Conservation (phyloP, 2,888 invertebrate genomes). For the Meiosimyza platycephala region DNA sequence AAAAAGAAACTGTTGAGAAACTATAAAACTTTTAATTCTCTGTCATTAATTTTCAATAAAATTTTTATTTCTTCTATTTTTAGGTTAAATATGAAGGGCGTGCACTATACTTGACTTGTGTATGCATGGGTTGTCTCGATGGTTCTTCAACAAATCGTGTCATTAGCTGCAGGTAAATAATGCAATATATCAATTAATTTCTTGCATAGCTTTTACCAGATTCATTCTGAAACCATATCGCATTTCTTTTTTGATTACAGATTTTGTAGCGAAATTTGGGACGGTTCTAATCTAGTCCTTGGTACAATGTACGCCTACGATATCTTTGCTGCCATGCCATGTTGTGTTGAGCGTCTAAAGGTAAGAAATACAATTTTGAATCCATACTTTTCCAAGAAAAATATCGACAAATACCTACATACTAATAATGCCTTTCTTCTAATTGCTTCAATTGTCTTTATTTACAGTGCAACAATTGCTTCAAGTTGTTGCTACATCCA, state of each 20-base stretch:
- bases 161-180: slow-evolving; percentile 77
- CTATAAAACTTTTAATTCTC: slow-evolving; percentile 13
- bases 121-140: slow-evolving; percentile 95
- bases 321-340: slow-evolving; percentile 96
- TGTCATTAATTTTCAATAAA: slow-evolving; percentile 9
- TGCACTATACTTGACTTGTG: slow-evolving; percentile 90
- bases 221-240: too few species aligned
- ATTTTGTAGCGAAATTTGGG: slow-evolving; percentile 89
- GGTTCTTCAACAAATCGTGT: slow-evolving; percentile 80
- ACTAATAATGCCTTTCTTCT: too few species aligned
- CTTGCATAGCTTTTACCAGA: too few species aligned
- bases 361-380: slow-evolving; percentile 68
- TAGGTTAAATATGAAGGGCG: slow-evolving; percentile 93
- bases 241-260: slow-evolving; percentile 47
- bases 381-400: too few species aligned
- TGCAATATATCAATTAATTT: too few species aligned
- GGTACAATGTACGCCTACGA: slow-evolving; percentile 99
- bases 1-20: too few species aligned
- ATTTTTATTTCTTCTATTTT: slow-evolving; percentile 49
- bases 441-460: slow-evolving; percentile 13
- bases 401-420: too few species aligned
- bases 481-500: slow-evolving; percentile 86
- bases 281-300: slow-evolving; percentile 91
- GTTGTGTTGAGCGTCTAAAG: slow-evolving; percentile 92
- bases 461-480: slow-evolving; percentile 91